phyloP scores from a whole-genome alignment of 2,797 vertebrate species.

The Tinamus major region DNA sequence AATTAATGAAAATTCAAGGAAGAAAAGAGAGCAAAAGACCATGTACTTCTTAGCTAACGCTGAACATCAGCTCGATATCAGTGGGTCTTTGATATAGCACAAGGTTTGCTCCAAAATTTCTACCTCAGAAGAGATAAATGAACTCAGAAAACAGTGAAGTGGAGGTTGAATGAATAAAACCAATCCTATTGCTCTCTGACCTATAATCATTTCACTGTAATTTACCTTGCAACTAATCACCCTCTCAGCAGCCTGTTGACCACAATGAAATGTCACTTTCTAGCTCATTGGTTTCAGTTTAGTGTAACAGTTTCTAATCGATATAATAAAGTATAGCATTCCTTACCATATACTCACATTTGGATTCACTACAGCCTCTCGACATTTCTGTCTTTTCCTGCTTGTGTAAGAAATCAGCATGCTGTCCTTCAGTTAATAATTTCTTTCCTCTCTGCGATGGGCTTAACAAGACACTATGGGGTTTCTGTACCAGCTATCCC shows the following conservation, averaged over 20 bases:
- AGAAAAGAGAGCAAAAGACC: not conserved
- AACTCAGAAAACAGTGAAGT: not conserved
- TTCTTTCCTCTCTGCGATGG: not conserved
- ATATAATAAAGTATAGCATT: rapidly evolving
- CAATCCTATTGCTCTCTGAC: not conserved
- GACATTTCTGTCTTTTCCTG: not conserved
- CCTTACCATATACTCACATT: not conserved
- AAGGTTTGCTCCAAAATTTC: not conserved
- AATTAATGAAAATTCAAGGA: not conserved
- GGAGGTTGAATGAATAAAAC: not conserved
- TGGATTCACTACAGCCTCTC: not conserved
- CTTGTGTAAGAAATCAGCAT: not conserved
- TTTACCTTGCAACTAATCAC: not conserved
- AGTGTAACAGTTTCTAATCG: not conserved
- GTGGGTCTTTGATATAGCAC: not conserved
- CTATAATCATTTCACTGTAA: not conserved
- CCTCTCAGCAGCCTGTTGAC: not conserved
- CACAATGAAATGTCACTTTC: rapidly evolving
- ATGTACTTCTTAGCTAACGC: not conserved
- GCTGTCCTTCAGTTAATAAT: not conserved
- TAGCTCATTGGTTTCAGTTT: rapidly evolving
- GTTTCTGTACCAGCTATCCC: not conserved
- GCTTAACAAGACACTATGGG: not conserved
- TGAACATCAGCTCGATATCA: not conserved
- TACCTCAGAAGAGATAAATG: not conserved